Evolutionary conservation across 2,797 vertebrate species (phyloP), one percentile per base, ranked within the genome.

Genomic region (Enteromius thamalakanensis): DNA sequence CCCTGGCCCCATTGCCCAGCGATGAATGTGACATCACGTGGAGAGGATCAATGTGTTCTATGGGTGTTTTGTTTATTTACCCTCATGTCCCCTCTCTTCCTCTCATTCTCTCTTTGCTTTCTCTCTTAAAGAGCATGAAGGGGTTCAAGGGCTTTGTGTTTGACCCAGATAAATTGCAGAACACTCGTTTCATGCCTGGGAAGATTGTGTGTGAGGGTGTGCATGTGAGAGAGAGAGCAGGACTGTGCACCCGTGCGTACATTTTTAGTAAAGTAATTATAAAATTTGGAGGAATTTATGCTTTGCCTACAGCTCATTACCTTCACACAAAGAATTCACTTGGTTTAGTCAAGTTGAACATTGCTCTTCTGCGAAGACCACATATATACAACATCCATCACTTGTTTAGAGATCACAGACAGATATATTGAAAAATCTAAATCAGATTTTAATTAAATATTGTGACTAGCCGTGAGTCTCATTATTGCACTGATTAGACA

Each of bases 11-110:
- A 80, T 92, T 92, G 87, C 91, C 90, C 90, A 91, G 90, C 83
- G 82, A 89, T 84, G 89, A 92, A 93, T 94, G 92, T 94, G 94
- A 93, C 93, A 94, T 95, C 92, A 93, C 70, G 60, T 91, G 92
- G 92, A 90, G 86, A 91, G 93, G 92, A 93, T 94, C 88, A 90
- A 91, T 92, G 89, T 92, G 91, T 89, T 91, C 87, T 87, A 77
- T 92, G 91, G 90, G 83, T 51, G 85, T 90, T 89, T 93, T 95
- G 91, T 95, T 94, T 93, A 90, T 92, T 91, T 90, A 84, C 87
- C 89, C 90, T 81, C 74, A 77, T 87, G 84, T 89, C 86, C 89
- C 78, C 68, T 71, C 76, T 78, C 79, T 88, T 89, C 79, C 83
- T 64, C 85, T 81, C 71, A 6, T 21, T 79, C 80, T 76, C 83